Evolutionary conservation across 2,113 vertebrate species (phyloP).

Genomic region (Eretmochelys imbricata): DNA sequence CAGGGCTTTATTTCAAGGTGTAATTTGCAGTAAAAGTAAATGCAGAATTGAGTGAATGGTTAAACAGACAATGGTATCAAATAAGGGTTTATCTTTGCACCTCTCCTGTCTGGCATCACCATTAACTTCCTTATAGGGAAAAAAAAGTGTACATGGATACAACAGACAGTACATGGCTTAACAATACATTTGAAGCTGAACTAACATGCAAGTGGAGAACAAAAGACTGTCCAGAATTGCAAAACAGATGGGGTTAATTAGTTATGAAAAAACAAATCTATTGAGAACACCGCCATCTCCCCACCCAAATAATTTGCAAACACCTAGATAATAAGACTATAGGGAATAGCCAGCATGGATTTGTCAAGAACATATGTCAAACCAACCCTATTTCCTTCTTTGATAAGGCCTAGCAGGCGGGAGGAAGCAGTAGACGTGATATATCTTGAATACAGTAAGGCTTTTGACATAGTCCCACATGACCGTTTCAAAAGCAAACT

Average conservation of each 20-base stretch:
- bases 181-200: background rate
- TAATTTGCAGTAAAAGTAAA: conserved; percentile 23
- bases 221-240: background rate
- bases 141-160: background rate
- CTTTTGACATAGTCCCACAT: background rate
- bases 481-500: background rate
- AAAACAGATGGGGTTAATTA: background rate
- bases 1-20: background rate
- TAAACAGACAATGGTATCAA: background rate
- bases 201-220: background rate
- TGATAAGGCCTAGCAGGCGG: background rate
- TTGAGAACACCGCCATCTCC: background rate
- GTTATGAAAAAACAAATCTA: background rate
- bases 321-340: background rate
- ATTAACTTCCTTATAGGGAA: background rate
- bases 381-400: background rate
- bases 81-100: background rate
- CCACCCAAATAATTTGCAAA: background rate
- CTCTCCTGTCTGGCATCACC: background rate
- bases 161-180: background rate
- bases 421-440: background rate
- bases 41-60: background rate
- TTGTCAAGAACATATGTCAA: background rate
- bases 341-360: background rate
- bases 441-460: too few relatives aligned